Conservation (phyloP, 2,797 vertebrate species). For the Tapera naevia region DNA sequence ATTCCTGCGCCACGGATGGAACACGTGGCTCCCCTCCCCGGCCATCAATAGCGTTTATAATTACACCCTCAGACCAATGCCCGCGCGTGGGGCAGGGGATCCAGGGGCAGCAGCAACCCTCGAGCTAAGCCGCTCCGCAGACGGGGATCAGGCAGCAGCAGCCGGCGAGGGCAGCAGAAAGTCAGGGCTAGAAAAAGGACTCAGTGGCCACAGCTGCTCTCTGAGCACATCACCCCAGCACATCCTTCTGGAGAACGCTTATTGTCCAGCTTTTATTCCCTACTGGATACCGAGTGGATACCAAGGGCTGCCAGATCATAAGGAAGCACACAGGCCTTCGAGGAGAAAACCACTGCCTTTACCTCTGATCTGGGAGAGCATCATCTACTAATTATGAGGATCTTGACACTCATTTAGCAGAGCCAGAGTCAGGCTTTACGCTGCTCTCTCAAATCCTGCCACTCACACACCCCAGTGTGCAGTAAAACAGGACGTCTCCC, state of each 20-base stretch:
- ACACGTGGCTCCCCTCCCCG: neutral
- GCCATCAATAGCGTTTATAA: neutral
- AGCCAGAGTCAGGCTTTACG: neutral
- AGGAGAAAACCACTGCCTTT: neutral
- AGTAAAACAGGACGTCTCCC: fast-evolving
- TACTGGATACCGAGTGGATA: neutral
- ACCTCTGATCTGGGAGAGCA: neutral
- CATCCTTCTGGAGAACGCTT: fast-evolving
- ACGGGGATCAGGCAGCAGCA: neutral
- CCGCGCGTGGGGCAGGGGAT: fast-evolving
- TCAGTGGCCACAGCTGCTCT: neutral
- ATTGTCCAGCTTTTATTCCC: neutral
- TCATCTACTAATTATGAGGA: too few species aligned
- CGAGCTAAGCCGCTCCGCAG: fast-evolving
- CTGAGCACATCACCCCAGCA: neutral
- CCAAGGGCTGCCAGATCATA: neutral
- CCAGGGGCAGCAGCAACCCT: neutral
- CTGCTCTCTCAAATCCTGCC: neutral
- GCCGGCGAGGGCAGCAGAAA: neutral
- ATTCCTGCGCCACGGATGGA: neutral
- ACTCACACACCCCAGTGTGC: fast-evolving
- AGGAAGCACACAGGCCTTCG: neutral
- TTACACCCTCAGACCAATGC: neutral
- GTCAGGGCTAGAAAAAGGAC: neutral
- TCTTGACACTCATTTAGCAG: fast-evolving